Conservation (phyloP, 2,113 vertebrate genomes). For the Forbesichthys papilliferus region DNA sequence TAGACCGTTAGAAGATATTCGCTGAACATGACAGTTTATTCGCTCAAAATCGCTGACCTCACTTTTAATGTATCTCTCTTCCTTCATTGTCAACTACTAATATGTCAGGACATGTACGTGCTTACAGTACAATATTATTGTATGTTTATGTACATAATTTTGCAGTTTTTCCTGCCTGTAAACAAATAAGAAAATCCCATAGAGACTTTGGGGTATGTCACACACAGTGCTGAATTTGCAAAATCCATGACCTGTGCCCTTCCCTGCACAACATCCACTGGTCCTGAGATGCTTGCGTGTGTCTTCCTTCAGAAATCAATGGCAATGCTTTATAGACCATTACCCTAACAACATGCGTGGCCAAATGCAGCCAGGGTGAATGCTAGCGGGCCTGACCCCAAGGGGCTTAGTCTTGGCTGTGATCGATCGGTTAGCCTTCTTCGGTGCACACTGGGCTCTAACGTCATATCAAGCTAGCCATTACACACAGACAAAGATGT, state of each 20-base stretch:
- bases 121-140: no score
- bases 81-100: no score
- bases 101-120: no score
- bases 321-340: conserved; percentile 48
- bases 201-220: background rate
- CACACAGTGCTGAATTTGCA: conserved; percentile 1
- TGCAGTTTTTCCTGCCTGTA: no score
- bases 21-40: no score
- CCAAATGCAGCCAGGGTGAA: conserved; percentile 26
- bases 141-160: no score
- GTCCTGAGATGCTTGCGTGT: conserved; percentile 13
- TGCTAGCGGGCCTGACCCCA: conserved; percentile 13
- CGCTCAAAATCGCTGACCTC: no score
- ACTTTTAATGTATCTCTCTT: no score
- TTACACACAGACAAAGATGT: conserved; percentile 10
- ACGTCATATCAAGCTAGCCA: conserved; percentile 36
- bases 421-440: conserved; percentile 35
- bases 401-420: conserved; percentile 31
- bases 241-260: background rate
- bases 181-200: conserved; percentile 6
- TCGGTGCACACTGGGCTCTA: conserved; percentile 3
- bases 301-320: conserved; percentile 46
- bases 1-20: no score
- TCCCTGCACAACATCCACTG: conserved; percentile 14
- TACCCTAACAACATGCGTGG: conserved; percentile 50